A percentile compares a stretch with the other conserved stretches of the same genome.
Evolutionary conservation across 2,888 invertebrate genomes (phyloP).

Genomic region (Epinotia brunnichana): DNA sequence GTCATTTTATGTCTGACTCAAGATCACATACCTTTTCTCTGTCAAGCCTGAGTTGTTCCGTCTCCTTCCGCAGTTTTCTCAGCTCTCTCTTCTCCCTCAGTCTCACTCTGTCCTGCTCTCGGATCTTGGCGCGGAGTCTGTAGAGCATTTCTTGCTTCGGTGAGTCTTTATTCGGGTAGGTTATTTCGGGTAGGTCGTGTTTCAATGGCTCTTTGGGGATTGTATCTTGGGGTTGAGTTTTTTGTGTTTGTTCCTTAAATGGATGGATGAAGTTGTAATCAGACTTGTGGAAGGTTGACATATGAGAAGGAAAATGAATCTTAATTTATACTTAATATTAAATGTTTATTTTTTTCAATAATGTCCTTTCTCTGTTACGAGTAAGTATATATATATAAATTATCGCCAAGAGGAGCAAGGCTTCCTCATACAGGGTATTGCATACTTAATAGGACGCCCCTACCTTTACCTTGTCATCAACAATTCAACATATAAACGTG

Average conservation of each 20-base stretch:
- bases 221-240: neutral
- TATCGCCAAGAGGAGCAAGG: too few relatives aligned
- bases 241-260: neutral
- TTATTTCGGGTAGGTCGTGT: neutral
- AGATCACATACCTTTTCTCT: constrained; percentile 72
- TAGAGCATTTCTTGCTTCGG: neutral
- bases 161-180: too few relatives aligned
- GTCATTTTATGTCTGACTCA: too few relatives aligned
- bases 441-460: too few relatives aligned
- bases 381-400: too few relatives aligned
- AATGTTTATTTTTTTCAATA: too few relatives aligned
- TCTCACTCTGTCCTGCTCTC: constrained; percentile 74
- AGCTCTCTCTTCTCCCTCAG: constrained; percentile 72
- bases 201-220: neutral
- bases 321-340: too few relatives aligned
- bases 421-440: too few relatives aligned
- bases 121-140: constrained; percentile 33
- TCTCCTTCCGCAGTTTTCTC: constrained; percentile 67
- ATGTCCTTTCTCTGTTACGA: too few relatives aligned
- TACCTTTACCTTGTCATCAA: too few relatives aligned
- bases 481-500: too few relatives aligned
- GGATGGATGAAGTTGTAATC: neutral
- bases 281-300: neutral
- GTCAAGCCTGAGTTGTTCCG: constrained; percentile 70
- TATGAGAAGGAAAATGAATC: neutral